Base-by-base conservation (phyloP, 2,113 vertebrate genomes). In the Phainopepla nitens region DNA sequence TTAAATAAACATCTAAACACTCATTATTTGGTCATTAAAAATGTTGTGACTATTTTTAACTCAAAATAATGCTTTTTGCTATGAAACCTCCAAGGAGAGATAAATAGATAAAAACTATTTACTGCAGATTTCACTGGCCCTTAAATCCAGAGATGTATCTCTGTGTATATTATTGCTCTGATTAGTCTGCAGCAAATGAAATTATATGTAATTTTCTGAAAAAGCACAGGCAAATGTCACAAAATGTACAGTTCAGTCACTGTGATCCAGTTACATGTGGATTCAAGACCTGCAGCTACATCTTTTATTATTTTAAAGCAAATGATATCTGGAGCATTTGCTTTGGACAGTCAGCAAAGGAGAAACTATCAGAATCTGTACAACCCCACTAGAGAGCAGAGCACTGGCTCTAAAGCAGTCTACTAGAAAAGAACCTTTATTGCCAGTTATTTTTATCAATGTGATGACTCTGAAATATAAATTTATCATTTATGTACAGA, bases 131-230 rank as follows among this genome's bases (percentile, higher is more conserved):
- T 66, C 51, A 50, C 56, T 71, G 82, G 28, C 44, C 51, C 65
- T 79, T 54, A 75, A 54, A 82, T 47, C 14, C 82, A 68, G 33
- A 78, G 51, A 66, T 56, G 44, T 87, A 31, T 50, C 76, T 84
- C 39, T 75, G 42, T 61, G 51, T 65, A 4, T 33, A 14, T 73
- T 70, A 73, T 9, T 82, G 39, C 82, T 71, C 56, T 71, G 56
- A 75, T 94, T 62, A 87, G 58, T 45, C 54, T 93, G 41, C 90
- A 95, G 42, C 54, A 65, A 94, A 93, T 91, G 23, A 84, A 94
- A 65, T 87, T 45, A 57, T 16, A 23, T 9, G 23, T 15, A 35
- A 69, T 73, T 36, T 85, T 47, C 61, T 83, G 29, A 60, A 70
- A 61, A 90, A 91, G 60, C 62, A 65, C 72, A 87, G 51, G 58